These are phyloP conservation scores for Diachasmimorpha longicaudata DNA, from an alignment of 1,140 invertebrate species.

Conservation along the genomic window DNA sequence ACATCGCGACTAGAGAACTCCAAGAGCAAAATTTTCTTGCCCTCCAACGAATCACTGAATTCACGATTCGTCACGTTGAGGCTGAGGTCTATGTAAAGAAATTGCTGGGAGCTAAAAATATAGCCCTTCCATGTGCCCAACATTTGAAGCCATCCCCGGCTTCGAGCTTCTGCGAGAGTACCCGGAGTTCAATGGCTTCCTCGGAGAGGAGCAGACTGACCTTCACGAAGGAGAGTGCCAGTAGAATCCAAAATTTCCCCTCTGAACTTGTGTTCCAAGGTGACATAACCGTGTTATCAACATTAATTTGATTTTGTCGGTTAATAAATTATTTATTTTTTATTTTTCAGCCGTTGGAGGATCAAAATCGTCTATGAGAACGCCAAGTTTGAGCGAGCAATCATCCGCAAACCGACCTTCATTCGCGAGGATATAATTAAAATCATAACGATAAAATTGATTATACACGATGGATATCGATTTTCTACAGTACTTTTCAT, in stretches of 20 bases:
- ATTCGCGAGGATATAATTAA: slow-evolving; percentile 9
- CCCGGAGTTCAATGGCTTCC: slow-evolving; percentile 16
- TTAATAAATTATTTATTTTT: not conserved
- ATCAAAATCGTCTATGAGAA: not conserved
- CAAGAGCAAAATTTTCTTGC: slow-evolving; percentile 50
- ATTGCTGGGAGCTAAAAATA: slow-evolving; percentile 45
- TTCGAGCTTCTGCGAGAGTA: slow-evolving; percentile 37
- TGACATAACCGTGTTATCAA: not conserved
- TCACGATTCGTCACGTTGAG: slow-evolving; percentile 56
- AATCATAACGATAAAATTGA: not conserved
- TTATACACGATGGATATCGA: too few relatives aligned
- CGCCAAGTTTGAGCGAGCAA: not conserved
- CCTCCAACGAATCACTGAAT: slow-evolving; percentile 53
- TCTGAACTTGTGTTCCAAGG: slow-evolving; percentile 17
- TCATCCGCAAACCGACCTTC: not conserved
- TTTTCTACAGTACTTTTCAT: too few relatives aligned
- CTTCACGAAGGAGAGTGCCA: slow-evolving; percentile 42
- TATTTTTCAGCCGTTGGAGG: not conserved
- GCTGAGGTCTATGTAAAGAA: slow-evolving; percentile 56
- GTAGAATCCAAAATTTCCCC: slow-evolving; percentile 43
- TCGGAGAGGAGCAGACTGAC: slow-evolving; percentile 27
- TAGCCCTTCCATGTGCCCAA: slow-evolving; percentile 44
- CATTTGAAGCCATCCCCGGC: slow-evolving; percentile 39
- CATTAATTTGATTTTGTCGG: not conserved
- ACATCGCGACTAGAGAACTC: slow-evolving; percentile 49